These are phyloP conservation scores for Netelia virgata DNA, from an alignment of 2,888 invertebrate species.

Conservation along the genomic window DNA sequence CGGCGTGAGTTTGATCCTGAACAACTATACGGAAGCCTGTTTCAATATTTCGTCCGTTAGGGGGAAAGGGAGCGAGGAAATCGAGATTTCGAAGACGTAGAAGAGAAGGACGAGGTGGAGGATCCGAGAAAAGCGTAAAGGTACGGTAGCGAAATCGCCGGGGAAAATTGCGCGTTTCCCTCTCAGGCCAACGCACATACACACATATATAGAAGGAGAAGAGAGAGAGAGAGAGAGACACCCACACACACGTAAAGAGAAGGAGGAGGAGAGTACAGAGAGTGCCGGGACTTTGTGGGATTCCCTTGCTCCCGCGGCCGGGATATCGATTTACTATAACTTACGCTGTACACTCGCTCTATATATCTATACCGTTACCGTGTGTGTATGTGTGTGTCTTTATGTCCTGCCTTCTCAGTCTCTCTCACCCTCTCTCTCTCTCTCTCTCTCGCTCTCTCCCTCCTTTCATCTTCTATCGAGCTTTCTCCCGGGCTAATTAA, in stretches of 20 bases:
- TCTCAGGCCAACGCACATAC: constrained; percentile 36
- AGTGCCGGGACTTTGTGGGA: constrained; percentile 57
- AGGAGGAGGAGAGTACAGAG: constrained; percentile 53
- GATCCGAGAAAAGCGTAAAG: neutral
- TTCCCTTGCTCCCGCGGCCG: constrained; percentile 59
- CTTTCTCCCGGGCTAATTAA: constrained; percentile 65
- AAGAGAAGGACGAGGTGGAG: constrained; percentile 7
- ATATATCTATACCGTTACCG: constrained; percentile 1
- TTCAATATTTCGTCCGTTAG: constrained; percentile 64
- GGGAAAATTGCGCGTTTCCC: constrained; percentile 61
- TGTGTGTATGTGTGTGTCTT: neutral
- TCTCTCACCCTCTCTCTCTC: constrained; percentile 6
- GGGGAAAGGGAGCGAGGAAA: constrained; percentile 14
- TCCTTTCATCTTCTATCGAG: constrained; percentile 41
- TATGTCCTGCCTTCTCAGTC: constrained; percentile 23
- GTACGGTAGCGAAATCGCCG: constrained; percentile 42
- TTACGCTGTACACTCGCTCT: constrained; percentile 58
- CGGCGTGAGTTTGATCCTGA: constrained; percentile 50
- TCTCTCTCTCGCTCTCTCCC: neutral
- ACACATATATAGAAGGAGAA: constrained; percentile 36
- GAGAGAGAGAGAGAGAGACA: constrained; percentile 42
- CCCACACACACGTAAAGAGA: constrained; percentile 31
- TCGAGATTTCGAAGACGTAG: constrained; percentile 44
- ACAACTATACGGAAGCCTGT: constrained; percentile 54
- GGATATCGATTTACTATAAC: constrained; percentile 70